Evolutionary conservation across 2,113 vertebrate genomes (phyloP).

Genomic region (Carassius gibelio): DNA sequence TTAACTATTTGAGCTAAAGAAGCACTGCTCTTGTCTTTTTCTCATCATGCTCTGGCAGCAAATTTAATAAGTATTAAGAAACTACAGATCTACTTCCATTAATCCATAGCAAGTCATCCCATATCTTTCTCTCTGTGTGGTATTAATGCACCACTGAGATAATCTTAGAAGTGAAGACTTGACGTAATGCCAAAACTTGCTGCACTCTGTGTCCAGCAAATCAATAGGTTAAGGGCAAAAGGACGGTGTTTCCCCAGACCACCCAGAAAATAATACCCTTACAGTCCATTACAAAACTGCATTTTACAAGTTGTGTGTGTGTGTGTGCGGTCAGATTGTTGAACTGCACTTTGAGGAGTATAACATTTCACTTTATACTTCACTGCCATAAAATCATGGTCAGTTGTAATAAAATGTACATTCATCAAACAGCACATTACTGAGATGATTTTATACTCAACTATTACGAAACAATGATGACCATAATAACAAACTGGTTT

Average conservation of each 20-base stretch:
- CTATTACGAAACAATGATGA: not conserved
- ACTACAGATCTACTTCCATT: not conserved
- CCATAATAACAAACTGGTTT: not conserved
- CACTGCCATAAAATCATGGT: not conserved
- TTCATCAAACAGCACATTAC: not conserved
- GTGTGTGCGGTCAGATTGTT: not conserved
- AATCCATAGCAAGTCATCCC: not conserved
- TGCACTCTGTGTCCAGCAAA: not conserved
- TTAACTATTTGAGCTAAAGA: not conserved
- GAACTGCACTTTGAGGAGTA: not conserved
- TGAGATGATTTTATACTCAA: not conserved
- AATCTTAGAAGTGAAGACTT: constrained; percentile 24
- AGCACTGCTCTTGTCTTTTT: not conserved
- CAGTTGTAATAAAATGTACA: not conserved
- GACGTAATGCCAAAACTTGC: not conserved
- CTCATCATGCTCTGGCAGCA: not conserved
- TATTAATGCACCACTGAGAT: constrained; percentile 3
- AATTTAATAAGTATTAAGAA: not conserved
- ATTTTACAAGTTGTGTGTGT: constrained; percentile 9
- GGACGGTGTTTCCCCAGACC: not conserved
- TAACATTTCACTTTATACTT: not conserved
- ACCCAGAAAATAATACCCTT: constrained; percentile 30
- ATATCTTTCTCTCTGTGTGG: not conserved
- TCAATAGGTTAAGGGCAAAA: not conserved
- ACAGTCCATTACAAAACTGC: not conserved